These are phyloP conservation scores for Dendrolimus houi DNA, from an alignment of 2,888 invertebrate species.

Conservation along the genomic window DNA sequence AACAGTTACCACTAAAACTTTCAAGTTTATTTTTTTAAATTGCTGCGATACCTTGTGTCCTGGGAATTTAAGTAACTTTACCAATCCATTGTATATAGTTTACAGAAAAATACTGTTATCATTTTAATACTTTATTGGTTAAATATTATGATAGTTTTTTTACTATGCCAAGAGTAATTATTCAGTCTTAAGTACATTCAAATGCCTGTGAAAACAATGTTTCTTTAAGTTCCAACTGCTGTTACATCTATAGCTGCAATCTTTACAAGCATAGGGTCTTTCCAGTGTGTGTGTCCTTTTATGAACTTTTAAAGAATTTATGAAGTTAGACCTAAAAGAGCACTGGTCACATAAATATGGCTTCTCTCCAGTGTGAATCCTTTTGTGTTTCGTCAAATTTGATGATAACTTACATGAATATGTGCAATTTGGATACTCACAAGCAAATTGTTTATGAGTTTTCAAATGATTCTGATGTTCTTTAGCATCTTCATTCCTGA, in stretches of 20 bases:
- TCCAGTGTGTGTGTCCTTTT: conserved; percentile 57
- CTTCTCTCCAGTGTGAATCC: conserved; percentile 58
- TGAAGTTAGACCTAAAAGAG: conserved; percentile 61
- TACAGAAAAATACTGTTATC: too few relatives aligned
- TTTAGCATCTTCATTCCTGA: conserved; percentile 47
- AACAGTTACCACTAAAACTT: too few relatives aligned
- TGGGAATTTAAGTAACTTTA: too few relatives aligned
- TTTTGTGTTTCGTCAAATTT: conserved; percentile 63
- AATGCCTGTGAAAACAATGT: conserved; percentile 48
- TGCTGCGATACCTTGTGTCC: too few relatives aligned
- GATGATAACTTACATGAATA: conserved; percentile 70
- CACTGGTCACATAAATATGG: conserved; percentile 66
- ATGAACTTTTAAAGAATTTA: conserved; percentile 62
- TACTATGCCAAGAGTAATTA: background rate
- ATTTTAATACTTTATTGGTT: too few relatives aligned
- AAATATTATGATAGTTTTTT: background rate
- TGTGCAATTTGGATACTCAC: conserved; percentile 67
- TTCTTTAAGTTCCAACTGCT: conserved; percentile 70
- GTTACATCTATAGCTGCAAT: conserved; percentile 60
- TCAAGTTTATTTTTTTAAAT: too few relatives aligned
- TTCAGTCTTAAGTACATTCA: background rate
- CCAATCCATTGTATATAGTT: too few relatives aligned
- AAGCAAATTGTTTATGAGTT: conserved; percentile 58
- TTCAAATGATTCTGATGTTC: conserved; percentile 55
- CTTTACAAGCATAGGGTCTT: conserved; percentile 51